These are phyloP conservation scores for Papilio dardanus DNA, from an alignment of 1,140 invertebrate genomes.

Conservation along the genomic window DNA sequence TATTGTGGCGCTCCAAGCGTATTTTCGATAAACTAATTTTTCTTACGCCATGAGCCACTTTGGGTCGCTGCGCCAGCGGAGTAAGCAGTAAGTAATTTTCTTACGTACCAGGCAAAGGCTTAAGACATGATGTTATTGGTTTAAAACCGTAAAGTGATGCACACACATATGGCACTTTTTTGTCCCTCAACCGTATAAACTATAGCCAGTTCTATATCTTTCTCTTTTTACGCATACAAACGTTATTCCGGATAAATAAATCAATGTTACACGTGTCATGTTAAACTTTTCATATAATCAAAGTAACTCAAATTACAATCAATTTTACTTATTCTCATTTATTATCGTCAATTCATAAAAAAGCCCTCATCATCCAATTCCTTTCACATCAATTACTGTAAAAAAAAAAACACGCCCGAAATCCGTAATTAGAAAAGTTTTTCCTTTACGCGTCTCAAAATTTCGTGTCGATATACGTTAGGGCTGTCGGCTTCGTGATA, in stretches of 20 bases:
- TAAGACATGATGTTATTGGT: no score
- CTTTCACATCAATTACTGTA: conserved; percentile 15
- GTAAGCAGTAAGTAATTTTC: no score
- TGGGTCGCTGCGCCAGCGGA: no score
- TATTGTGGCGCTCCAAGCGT: no score
- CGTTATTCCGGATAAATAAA: background rate
- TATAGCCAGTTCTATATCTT: no score
- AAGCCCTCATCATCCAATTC: background rate
- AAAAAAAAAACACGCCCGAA: background rate
- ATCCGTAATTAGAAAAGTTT: conserved; percentile 14
- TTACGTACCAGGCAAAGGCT: no score
- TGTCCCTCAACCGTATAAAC: no score
- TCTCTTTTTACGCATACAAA: no score
- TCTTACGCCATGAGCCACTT: no score
- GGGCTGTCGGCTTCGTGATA: background rate
- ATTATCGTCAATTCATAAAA: background rate
- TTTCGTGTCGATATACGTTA: background rate
- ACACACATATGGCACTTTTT: no score
- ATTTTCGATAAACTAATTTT: no score
- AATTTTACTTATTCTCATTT: background rate
- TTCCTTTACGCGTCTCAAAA: conserved; percentile 1
- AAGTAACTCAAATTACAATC: background rate
- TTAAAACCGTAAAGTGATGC: no score
- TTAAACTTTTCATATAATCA: background rate
- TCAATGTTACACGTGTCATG: background rate